phyloP scores from a whole-genome alignment of 2,113 vertebrate species.

The Oplegnathus fasciatus region DNA sequence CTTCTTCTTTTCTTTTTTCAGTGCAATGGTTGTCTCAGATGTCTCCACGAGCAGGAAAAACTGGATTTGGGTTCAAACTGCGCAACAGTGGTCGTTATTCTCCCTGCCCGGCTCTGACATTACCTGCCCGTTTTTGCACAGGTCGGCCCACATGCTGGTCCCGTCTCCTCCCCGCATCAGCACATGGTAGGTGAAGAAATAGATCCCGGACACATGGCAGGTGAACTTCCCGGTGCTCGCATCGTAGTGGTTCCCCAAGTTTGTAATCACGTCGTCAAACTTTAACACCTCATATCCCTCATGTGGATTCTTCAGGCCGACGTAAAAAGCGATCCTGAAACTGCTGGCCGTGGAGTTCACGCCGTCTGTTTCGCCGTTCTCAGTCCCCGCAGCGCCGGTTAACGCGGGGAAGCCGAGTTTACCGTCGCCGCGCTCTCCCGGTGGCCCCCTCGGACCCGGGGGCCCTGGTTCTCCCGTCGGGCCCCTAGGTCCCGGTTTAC shows the following conservation, averaged over 20 bases:
- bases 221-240: conserved; percentile 92
- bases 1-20: too few relatives aligned
- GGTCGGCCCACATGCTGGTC: conserved; percentile 93
- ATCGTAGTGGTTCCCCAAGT: conserved; percentile 85
- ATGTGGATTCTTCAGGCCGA: conserved; percentile 92
- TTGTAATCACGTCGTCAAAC: conserved; percentile 87
- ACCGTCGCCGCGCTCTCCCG: conserved; percentile 85
- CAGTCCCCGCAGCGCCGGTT: conserved; percentile 68
- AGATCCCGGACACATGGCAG: conserved; percentile 91
- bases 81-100: too few relatives aligned
- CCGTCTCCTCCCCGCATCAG: conserved; percentile 92
- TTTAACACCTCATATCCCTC: conserved; percentile 86
- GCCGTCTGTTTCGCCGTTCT: conserved; percentile 78
- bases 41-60: too few relatives aligned
- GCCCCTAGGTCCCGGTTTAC: conserved; percentile 89
- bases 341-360: conserved; percentile 81
- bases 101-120: neutral
- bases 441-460: conserved; percentile 88
- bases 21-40: too few relatives aligned
- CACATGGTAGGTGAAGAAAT: conserved; percentile 93
- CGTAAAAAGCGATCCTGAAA: conserved; percentile 92
- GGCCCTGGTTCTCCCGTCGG: conserved; percentile 89
- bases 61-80: too few relatives aligned
- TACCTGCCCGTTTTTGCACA: conserved; percentile 93
- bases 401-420: conserved; percentile 81